phyloP scores from a whole-genome alignment of 1,140 invertebrate genomes.

The Drosophila parvula region DNA sequence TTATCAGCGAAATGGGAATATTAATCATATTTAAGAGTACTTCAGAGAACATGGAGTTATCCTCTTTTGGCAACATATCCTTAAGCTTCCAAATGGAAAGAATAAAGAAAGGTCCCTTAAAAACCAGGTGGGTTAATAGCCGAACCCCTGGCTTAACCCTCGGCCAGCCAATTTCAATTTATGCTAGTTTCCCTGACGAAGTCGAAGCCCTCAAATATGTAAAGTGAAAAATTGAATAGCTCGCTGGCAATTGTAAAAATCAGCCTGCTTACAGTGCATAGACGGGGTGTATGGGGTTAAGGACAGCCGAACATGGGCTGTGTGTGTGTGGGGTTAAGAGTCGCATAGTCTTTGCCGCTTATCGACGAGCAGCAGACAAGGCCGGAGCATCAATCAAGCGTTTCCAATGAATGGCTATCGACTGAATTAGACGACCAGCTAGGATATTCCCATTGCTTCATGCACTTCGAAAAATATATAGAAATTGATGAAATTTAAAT shows the following conservation, averaged over 20 bases:
- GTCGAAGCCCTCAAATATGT: constrained; percentile 57
- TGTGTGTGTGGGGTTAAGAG: constrained; percentile 9
- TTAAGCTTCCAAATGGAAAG: neutral
- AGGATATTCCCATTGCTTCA: constrained; percentile 13
- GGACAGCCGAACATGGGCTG: constrained; percentile 13
- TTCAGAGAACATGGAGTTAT: too few relatives aligned
- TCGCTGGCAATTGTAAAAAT: constrained; percentile 59
- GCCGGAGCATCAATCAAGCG: constrained; percentile 77
- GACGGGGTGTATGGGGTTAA: neutral
- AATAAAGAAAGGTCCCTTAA: neutral
- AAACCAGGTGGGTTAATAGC: neutral
- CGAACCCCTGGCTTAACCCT: constrained; percentile 1
- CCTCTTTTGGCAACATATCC: neutral
- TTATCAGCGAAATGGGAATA: too few relatives aligned
- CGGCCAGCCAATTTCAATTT: constrained; percentile 34
- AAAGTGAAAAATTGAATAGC: constrained; percentile 72
- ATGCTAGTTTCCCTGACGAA: constrained; percentile 47
- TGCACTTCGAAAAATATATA: neutral
- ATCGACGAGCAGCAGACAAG: constrained; percentile 72
- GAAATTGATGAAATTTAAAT: too few relatives aligned
- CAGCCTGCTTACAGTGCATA: constrained; percentile 23
- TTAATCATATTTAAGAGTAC: too few relatives aligned
- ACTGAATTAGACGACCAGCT: constrained; percentile 73
- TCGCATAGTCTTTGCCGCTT: constrained; percentile 62
- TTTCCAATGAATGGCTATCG: constrained; percentile 83